Evolutionary conservation across 2,797 vertebrate genomes (phyloP).

Genomic region (Sciurus carolinensis): DNA sequence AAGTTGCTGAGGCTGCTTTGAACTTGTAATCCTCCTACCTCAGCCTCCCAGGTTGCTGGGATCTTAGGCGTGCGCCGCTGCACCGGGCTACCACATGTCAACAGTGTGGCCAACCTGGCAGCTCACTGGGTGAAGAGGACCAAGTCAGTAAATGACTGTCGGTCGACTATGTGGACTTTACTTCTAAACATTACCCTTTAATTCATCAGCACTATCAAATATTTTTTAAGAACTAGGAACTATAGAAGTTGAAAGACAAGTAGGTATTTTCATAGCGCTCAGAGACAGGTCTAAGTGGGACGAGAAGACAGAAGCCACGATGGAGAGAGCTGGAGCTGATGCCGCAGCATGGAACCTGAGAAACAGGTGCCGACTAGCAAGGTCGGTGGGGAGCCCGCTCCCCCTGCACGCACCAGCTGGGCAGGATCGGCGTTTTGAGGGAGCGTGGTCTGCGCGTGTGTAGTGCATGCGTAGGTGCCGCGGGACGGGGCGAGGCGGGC

Average conservation of each 20-base stretch:
- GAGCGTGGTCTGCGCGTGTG: neutral
- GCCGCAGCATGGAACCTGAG: neutral
- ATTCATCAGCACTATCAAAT: neutral
- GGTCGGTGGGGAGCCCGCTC: neutral
- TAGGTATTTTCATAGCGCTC: neutral
- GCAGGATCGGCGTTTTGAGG: neutral
- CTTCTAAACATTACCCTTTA: slow-evolving; percentile 16
- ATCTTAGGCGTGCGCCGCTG: rapidly evolving
- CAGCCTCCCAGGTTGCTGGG: too few species aligned
- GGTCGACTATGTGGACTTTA: neutral
- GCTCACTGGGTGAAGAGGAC: neutral
- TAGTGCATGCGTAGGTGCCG: neutral
- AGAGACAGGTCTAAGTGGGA: neutral
- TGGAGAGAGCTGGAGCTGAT: neutral
- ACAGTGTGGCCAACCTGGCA: neutral
- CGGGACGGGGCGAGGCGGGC: neutral
- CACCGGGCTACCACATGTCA: neutral
- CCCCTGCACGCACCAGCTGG: neutral
- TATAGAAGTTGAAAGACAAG: neutral
- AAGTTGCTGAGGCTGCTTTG: too few species aligned
- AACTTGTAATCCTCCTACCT: too few species aligned
- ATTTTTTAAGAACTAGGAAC: neutral
- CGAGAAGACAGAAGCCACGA: neutral
- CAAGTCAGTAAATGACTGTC: neutral
- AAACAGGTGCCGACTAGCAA: neutral